These are phyloP conservation scores for Myrmecophaga tridactyla DNA, from an alignment of 2,113 vertebrate genomes.

Conservation along the genomic window DNA sequence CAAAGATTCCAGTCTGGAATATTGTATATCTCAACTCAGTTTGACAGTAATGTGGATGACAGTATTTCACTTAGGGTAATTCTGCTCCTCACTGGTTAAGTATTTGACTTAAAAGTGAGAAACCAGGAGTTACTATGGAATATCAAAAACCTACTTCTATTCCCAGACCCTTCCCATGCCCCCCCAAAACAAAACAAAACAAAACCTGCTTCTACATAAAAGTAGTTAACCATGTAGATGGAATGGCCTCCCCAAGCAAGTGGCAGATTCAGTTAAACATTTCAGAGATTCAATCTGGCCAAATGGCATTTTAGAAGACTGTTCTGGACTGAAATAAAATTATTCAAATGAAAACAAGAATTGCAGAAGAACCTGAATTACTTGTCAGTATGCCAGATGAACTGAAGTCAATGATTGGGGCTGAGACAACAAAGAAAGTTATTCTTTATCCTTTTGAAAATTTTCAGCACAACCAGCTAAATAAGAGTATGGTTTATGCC, in stretches of 20 bases:
- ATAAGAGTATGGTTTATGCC: constrained; percentile 96
- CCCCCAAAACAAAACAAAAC: too few species aligned
- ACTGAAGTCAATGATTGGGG: constrained; percentile 89
- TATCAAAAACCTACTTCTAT: too few species aligned
- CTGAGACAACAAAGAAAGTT: constrained; percentile 95
- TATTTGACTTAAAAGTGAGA: constrained; percentile 99
- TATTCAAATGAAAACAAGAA: constrained; percentile 95
- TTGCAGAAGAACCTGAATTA: constrained; percentile 96
- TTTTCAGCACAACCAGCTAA: constrained; percentile 98
- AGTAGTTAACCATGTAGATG: constrained; percentile 98
- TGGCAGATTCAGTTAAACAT: constrained; percentile 95
- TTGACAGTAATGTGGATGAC: constrained; percentile 98
- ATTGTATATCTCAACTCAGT: constrained; percentile 95
- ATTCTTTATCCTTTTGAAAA: constrained; percentile 97
- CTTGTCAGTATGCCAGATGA: constrained; percentile 97
- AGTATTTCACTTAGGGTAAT: constrained; percentile 97
- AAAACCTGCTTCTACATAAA: too few species aligned
- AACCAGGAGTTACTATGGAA: too few species aligned
- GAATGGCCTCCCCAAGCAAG: constrained; percentile 98
- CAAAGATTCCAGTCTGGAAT: constrained; percentile 95
- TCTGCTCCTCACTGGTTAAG: constrained; percentile 98
- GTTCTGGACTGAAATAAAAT: constrained; percentile 93
- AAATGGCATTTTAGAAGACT: too few species aligned
- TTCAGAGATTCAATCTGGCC: constrained; percentile 95
- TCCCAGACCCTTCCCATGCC: too few species aligned